Conservation (phyloP, 2,113 vertebrate genomes). For the Kobus ellipsiprymnus region DNA sequence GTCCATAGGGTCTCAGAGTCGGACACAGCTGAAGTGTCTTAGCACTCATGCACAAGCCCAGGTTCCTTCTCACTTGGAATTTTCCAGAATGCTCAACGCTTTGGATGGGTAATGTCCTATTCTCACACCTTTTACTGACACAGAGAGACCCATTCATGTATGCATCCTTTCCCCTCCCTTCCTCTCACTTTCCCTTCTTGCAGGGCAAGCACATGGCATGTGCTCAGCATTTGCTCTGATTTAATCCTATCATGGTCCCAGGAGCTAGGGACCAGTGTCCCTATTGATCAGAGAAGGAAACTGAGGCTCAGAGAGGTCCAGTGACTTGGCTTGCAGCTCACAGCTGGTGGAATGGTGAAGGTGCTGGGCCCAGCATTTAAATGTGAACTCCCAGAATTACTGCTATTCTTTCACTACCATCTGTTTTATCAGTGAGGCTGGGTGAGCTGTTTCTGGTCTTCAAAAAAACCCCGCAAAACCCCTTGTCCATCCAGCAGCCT, state of each 20-base stretch:
- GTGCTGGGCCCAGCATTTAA: neutral
- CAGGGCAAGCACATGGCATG: neutral
- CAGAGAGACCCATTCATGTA: neutral
- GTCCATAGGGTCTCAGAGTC: neutral
- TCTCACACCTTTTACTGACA: neutral
- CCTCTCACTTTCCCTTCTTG: neutral
- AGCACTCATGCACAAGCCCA: neutral
- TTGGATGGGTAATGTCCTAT: neutral
- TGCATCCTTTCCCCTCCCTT: fast-evolving
- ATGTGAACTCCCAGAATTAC: neutral
- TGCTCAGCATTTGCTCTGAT: neutral
- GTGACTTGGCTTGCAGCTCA: neutral
- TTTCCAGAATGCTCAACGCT: neutral
- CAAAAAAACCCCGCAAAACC: neutral
- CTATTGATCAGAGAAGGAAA: neutral
- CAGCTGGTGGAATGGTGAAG: neutral
- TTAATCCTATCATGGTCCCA: neutral
- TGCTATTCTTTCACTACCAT: neutral
- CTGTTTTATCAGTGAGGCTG: neutral
- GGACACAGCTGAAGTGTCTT: neutral
- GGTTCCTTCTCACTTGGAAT: neutral
- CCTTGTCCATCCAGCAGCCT: neutral
- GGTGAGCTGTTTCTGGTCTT: neutral
- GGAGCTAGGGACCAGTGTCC: neutral
- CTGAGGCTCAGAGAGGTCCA: neutral